Base-by-base conservation (phyloP, 2,113 vertebrate genomes). In the Nothocercus nigrocapillus region DNA sequence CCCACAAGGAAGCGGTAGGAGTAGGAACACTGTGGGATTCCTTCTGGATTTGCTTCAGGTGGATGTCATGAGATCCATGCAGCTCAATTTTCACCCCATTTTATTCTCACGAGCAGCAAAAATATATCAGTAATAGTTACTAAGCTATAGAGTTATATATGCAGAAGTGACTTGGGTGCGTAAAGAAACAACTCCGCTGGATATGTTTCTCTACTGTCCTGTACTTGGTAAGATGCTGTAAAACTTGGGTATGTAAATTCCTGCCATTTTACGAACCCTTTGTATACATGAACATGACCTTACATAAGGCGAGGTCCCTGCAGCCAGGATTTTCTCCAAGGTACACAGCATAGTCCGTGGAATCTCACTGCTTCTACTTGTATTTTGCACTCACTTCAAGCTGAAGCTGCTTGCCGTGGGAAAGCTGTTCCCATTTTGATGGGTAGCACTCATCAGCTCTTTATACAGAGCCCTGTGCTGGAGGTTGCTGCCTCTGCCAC, bases 331-430 rank as follows among this genome's bases (percentile, higher is more conserved):
- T 70, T 91, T 47, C 79, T 34, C 42, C 47, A 38, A 49, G 84
- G 42, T 11, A 21, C 1, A 1, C 2, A 6, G 32, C 45, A 27
- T 2, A n/a, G 21, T 1, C 63, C 44, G 32, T 40, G 63, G n/a
- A 70, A 74, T 62, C 54, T 44, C 85, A 40, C 1, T 28, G 34
- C 38, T 61, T 68, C 58, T 51, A 18, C 74, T 54, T 77, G 56
- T 62, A 7, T 66, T 80, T 34, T 73, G 69, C 28, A 72, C 28
- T 18, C 58, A 68, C 66, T 24, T 38, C 79, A 61, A 40, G 44
- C n/a, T 47, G 56, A 69, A 40, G 56, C 24, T 36, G 40, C 2
- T 8, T 16, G 62, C 51, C 72, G 42, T 20, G 24, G 17, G 72
- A 15, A 51, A 42, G 34, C 42, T 72, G 45, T 13, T 75, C 85